A percentile compares a stretch with the other conserved stretches of the same genome.
These are phyloP conservation scores for Rhyacophila brunnea DNA, from an alignment of 1,140 invertebrate genomes.

Conservation along the genomic window DNA sequence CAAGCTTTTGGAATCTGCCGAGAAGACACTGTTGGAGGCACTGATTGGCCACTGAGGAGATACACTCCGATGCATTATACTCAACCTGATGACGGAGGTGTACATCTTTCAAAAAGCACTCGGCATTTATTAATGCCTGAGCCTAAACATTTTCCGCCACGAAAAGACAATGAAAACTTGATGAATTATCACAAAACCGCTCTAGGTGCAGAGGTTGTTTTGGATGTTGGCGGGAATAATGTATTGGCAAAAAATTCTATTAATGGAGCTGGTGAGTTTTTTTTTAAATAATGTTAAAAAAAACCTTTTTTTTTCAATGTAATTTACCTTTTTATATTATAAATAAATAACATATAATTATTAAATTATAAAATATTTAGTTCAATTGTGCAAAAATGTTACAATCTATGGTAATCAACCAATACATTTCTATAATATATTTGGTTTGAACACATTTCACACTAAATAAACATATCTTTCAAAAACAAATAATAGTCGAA, in stretches of 20 bases:
- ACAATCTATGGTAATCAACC: no score
- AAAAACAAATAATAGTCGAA: no score
- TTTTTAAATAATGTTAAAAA: background rate
- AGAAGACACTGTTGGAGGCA: constrained; percentile 56
- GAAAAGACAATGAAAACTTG: constrained; percentile 27
- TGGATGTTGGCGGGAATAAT: constrained; percentile 18
- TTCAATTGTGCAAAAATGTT: no score
- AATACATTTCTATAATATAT: no score
- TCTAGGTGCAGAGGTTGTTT: constrained; percentile 22
- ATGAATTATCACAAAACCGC: constrained; percentile 34
- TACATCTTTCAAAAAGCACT: constrained; percentile 76
- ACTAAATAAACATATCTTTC: no score
- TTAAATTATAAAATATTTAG: no score
- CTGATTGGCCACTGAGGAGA: constrained; percentile 71
- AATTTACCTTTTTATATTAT: no score
- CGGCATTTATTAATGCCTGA: constrained; percentile 74
- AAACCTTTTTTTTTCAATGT: no score
- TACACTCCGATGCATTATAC: constrained; percentile 77
- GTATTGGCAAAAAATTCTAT: constrained; percentile 23
- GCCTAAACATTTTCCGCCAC: constrained; percentile 54
- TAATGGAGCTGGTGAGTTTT: constrained; percentile 11
- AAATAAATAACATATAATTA: no score
- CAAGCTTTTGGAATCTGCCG: constrained; percentile 72
- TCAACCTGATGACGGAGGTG: constrained; percentile 72
- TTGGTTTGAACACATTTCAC: no score